A percentile compares a stretch with the other conserved stretches of the same genome.
phyloP scores from a whole-genome alignment of 2,888 invertebrate genomes.

The Uloborus plumipes region DNA sequence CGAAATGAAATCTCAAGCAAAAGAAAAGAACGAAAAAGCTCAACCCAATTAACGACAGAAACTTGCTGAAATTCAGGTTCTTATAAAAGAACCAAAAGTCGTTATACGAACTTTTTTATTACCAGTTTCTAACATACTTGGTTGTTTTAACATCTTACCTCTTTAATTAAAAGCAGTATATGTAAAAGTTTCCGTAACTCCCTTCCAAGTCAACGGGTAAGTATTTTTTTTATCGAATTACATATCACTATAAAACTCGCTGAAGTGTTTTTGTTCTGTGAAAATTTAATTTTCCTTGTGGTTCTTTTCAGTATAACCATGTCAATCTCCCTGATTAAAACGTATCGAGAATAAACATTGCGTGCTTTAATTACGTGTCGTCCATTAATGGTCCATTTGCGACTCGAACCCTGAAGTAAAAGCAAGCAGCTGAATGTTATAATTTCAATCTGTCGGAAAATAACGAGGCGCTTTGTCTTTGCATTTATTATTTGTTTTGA shows the following conservation, averaged over 20 bases:
- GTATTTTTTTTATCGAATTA: no score
- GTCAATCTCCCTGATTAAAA: conserved; percentile 40
- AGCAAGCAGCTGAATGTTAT: conserved; percentile 38
- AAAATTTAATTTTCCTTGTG: neutral
- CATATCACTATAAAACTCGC: no score
- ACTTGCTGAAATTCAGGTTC: conserved; percentile 11
- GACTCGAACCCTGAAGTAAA: conserved; percentile 40
- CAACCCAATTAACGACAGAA: conserved; percentile 36
- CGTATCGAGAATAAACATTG: conserved; percentile 40
- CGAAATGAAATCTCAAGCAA: conserved; percentile 5
- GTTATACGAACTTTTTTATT: no score
- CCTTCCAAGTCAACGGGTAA: no score
- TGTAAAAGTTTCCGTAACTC: no score
- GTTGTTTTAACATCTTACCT: no score
- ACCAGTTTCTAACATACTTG: no score
- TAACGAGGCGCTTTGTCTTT: conserved; percentile 40
- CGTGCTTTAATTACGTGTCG: conserved; percentile 48
- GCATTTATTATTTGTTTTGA: conserved; percentile 37
- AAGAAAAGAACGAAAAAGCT: conserved; percentile 3
- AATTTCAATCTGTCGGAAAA: conserved; percentile 49
- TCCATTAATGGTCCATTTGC: conserved; percentile 38
- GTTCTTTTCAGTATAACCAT: conserved; percentile 24
- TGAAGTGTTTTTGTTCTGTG: no score
- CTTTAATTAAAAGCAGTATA: no score
- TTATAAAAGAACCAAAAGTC: conserved; percentile 10